Evolutionary conservation across 2,888 invertebrate genomes (phyloP), one percentile per base, ranked within the genome.

Genomic region (Metopia argyrocephala): DNA sequence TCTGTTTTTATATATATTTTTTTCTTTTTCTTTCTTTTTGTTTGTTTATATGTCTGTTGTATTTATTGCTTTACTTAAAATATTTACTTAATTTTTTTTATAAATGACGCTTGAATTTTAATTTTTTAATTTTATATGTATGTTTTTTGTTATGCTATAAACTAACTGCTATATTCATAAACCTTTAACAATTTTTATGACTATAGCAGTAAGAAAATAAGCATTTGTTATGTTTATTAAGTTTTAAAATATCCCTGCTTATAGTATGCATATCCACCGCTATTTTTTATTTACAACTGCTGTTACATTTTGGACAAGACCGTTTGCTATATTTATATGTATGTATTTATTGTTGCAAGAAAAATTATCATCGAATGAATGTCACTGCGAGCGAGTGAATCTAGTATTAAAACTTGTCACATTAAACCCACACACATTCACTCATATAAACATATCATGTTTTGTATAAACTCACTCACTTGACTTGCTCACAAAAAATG

Each of bases 21-120:
- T 25, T 21, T 70, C 56, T 50, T 45, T 45, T 75, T 70, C 74
- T 61, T 61, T 62, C 71, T 28, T 64, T 54, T 79, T 59, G 76
- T 79, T 78, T 76, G 23, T 70, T 65, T 25, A 45, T 71, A 18
- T 57, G 18, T 57, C n/a, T 18, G 23, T 50, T 82, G 62, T 64
- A 64, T 45, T 68, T 82, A 71, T 76, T 71, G 52, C 69, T 79
- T 59, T 56, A 48, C 68, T 52, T 0, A 50, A 50, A 45, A 31
- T 73, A 54, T 69, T 21, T 31, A 5, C 20, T 45, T 57, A 45
- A 48, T 46, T 56, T n/a, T 23, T 56, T 15, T 54, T 68, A 54
- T 28, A 28, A 68, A 69, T 38, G 62, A 76, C 61, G 69, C 46
- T 76, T 62, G 4, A 1, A 68, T 68, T 66, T 48, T 23, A 57